These are phyloP conservation scores for Pogonognathellus flavescens DNA, from an alignment of 1,140 invertebrate genomes.

Conservation along the genomic window DNA sequence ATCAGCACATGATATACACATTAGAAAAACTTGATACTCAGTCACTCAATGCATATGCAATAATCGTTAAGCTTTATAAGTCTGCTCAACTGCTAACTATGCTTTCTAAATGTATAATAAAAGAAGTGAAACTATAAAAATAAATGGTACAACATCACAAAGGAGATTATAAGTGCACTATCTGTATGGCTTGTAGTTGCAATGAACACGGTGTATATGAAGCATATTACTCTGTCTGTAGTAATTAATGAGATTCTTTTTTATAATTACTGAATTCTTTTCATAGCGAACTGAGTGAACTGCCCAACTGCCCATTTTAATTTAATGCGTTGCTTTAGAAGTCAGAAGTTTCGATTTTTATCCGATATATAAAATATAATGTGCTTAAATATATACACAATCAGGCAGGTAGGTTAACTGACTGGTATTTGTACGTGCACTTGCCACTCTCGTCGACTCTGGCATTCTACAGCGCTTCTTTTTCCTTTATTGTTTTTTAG, in stretches of 20 bases:
- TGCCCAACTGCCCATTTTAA: constrained; percentile 19
- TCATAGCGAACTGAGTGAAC: background rate
- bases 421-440: constrained; percentile 8
- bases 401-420: background rate
- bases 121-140: background rate
- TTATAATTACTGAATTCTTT: constrained; percentile 24
- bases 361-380: constrained; percentile 7
- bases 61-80: too few relatives aligned
- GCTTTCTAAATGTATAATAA: too few relatives aligned
- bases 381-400: background rate
- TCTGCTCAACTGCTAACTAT: too few relatives aligned
- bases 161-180: background rate
- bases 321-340: constrained; percentile 27
- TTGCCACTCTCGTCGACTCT: background rate
- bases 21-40: too few relatives aligned
- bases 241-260: background rate
- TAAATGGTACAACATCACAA: constrained; percentile 16
- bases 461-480: background rate
- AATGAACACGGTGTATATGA: too few relatives aligned
- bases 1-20: too few relatives aligned
- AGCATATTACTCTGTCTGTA: background rate
- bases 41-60: too few relatives aligned
- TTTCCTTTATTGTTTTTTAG: constrained; percentile 34
- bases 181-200: too few relatives aligned
- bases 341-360: constrained; percentile 4